Evolutionary conservation across 2,113 vertebrate species (phyloP), one percentile per base, ranked within the genome.

Genomic region (Peromyscus californicus): DNA sequence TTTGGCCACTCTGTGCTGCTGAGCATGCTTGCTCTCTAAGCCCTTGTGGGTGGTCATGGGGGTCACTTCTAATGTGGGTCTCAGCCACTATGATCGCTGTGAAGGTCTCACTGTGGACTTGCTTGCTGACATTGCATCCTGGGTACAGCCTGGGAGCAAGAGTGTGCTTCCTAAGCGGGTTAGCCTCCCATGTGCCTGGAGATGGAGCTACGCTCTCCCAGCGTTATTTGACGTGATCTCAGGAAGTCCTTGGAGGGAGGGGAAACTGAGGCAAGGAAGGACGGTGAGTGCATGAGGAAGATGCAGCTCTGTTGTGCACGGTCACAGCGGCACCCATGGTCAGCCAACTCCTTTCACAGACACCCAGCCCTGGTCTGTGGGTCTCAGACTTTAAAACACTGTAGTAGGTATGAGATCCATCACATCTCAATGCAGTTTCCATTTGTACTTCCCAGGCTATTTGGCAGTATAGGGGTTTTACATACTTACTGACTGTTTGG

Each of bases 21-120:
- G 24, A 0, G 10, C 69, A 7, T 6, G 11, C 15, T 16, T 36
- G 7, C 7, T 26, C 59, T 5, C 29, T 4, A 9, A 7, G n/a
- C 3, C 48, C 45, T 48, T 72, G 19, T 31, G 22, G 42, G 3
- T 48, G 45, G 63, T 11, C n/a, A 0, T 1, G 0, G 3, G 31
- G 31, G 45, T 16, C 1, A 7, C 16, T 17, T 65, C 74, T n/a
- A 24, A 51, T 9, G 2, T 13, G 75, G 59, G 74, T 5, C 7
- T 15, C 45, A 26, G 33, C 39, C 36, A 0, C 16, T 0, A 0
- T 65, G 11, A 24, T 21, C 9, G 15, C 4, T 0, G 8, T 19
- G 0, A 15, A 4, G 1, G 48, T 31, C 95, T 63, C 24, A 17
- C 2, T 0, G 15, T 36, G 24, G 33, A 3, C 9, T 0, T 22